These are phyloP conservation scores for Hirundo rustica DNA, from an alignment of 2,797 vertebrate genomes.

Conservation along the genomic window DNA sequence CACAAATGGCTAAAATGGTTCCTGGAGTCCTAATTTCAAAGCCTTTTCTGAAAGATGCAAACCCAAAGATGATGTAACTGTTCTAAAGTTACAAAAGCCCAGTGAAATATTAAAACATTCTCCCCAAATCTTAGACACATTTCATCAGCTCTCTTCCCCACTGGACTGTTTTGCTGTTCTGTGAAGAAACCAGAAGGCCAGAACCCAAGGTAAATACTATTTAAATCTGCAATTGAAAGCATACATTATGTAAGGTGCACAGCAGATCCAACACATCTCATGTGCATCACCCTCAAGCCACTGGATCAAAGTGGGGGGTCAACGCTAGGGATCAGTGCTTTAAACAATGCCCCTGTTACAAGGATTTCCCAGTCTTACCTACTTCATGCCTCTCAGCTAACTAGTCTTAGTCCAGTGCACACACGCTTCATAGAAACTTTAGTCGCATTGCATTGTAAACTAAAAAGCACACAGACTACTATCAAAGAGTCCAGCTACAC, in stretches of 20 bases:
- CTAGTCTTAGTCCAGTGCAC: not conserved
- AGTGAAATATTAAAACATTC: not conserved
- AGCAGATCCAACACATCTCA: not conserved
- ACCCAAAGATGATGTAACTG: not conserved
- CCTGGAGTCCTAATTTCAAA: not conserved
- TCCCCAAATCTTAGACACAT: not conserved
- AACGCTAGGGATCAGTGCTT: not conserved
- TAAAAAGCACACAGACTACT: not conserved
- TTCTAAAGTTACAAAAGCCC: not conserved
- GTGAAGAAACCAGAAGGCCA: not conserved
- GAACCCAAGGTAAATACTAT: not conserved
- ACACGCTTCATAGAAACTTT: not conserved
- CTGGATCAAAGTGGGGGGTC: not conserved
- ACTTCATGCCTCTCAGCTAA: not conserved
- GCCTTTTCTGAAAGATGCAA: not conserved
- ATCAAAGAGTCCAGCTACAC: not conserved
- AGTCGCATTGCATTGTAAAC: not conserved
- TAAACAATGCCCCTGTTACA: not conserved
- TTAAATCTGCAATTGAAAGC: not conserved
- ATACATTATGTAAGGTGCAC: not conserved
- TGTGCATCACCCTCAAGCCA: not conserved
- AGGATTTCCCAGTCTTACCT: not conserved
- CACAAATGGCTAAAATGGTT: not conserved
- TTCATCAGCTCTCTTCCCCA: not conserved
- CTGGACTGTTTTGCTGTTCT: not conserved